Evolutionary conservation across 2,113 vertebrate species (phyloP), one percentile per base, ranked within the genome.

Genomic region (Mesembrinibis cayennensis): DNA sequence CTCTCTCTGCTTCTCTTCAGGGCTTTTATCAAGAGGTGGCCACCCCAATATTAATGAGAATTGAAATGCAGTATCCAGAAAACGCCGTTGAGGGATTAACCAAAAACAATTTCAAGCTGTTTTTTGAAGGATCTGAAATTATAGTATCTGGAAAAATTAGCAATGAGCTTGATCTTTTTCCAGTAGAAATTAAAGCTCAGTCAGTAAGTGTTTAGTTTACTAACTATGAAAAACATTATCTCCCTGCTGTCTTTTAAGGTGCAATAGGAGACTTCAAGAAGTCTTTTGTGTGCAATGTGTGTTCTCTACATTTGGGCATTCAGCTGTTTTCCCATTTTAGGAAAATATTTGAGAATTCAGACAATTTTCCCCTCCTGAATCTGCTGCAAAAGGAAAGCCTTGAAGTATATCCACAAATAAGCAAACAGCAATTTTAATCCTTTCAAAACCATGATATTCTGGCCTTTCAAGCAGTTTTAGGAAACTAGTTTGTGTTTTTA

Each of bases 11-110:
- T 16, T 36, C 15, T 92, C 92, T 84, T 93, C 62, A 99, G 99
- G 98, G 98, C 95, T 99, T 99, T 98, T 99, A 98, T 91, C 94
- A 99, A 12, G 99, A 99, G 74, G 98, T 99, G 53, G 98, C 99
- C 79, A 99, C 97, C 36, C 98, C 99, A 9, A 74, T 99, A 95
- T 97, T 99, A 49, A 98, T 74, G 20, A 86, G 98, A 3, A 98
- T 99, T 82, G 94, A 99, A 82, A 96, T 99, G 36, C 96, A 96
- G 52, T 99, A 99, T 90, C 98, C 98, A 6, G 97, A 97, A 77
- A 98, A 98, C 19, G 23, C 87, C 2, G 78, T 99, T 47, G 98
- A 98, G 53, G 97, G 93, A 2, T 73, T 99, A 95, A 99, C 99
- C 3, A 97, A 95, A 73, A 98, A 97, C 78, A 96, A 95, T 87